phyloP scores from a whole-genome alignment of 2,797 vertebrate genomes.

The Tachyglossus aculeatus region DNA sequence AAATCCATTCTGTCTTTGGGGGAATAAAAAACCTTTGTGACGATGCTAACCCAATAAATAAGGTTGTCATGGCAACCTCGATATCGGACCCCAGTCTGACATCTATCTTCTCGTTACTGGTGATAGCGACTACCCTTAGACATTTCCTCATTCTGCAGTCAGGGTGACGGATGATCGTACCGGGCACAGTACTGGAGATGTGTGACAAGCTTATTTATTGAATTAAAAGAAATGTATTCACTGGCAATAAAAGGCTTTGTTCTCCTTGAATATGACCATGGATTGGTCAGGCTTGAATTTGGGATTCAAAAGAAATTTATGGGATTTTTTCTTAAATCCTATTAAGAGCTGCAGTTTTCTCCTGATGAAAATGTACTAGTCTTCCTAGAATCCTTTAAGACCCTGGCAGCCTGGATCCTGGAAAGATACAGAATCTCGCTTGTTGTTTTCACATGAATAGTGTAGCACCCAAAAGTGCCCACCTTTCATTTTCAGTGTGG shows the following conservation, averaged over 20 bases:
- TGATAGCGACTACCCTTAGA: slow-evolving; percentile 8
- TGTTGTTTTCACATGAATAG: too few relatives aligned
- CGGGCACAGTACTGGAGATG: background rate
- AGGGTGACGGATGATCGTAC: slow-evolving; percentile 4
- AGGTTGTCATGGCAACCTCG: slow-evolving; percentile 5
- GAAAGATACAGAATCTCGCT: too few relatives aligned
- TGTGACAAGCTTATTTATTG: slow-evolving; percentile 24
- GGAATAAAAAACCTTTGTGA: background rate
- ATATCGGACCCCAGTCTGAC: background rate
- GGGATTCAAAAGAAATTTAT: background rate
- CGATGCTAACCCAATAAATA: background rate
- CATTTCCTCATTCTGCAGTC: slow-evolving; percentile 8
- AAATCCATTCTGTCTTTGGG: background rate
- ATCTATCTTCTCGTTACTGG: slow-evolving; percentile 27
- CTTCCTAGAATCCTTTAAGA: too few relatives aligned
- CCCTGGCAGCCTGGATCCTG: too few relatives aligned
- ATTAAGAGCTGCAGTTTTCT: background rate
- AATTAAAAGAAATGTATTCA: background rate
- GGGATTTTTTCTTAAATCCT: background rate
- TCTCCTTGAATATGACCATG: background rate
- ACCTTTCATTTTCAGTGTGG: too few relatives aligned
- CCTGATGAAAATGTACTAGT: too few relatives aligned
- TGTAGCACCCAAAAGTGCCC: too few relatives aligned
- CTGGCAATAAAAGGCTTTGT: background rate
- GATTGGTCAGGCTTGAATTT: background rate